phyloP scores from a whole-genome alignment of 2,797 vertebrate genomes.

The Syngnathus rostellatus region DNA sequence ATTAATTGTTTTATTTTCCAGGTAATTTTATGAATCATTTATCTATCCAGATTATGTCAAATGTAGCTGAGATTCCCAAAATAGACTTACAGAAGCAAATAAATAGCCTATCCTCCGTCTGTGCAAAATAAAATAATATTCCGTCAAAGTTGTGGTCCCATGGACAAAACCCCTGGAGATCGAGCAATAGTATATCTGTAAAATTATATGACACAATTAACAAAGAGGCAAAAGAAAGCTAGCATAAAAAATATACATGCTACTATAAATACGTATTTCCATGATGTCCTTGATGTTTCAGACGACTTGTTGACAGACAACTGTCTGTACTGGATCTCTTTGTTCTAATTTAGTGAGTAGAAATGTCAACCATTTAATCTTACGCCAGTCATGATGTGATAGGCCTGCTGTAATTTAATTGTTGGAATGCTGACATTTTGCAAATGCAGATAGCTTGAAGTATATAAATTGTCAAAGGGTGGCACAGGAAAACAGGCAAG shows the following conservation, averaged over 20 bases:
- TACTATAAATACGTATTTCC: neutral
- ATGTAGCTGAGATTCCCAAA: no score
- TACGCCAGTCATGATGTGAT: slow-evolving; percentile 47
- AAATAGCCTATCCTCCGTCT: no score
- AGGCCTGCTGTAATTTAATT: slow-evolving; percentile 55
- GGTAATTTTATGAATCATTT: no score
- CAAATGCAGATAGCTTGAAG: slow-evolving; percentile 15
- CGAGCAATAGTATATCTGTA: no score
- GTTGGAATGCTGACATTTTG: slow-evolving; percentile 56
- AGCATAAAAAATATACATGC: neutral
- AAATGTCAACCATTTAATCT: slow-evolving; percentile 62
- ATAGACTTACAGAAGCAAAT: no score
- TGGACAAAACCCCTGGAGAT: no score
- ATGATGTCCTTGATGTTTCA: neutral
- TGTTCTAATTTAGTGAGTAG: slow-evolving; percentile 30
- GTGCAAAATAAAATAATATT: no score
- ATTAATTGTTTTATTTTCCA: no score
- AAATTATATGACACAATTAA: neutral
- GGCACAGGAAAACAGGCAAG: slow-evolving; percentile 30
- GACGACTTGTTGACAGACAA: slow-evolving; percentile 16
- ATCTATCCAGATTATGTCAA: no score
- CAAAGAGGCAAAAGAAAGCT: neutral
- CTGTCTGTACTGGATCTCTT: neutral
- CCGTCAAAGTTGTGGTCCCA: no score
- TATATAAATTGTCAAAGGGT: slow-evolving; percentile 22